A percentile compares a stretch with the other conserved stretches of the same genome.
Conservation (phyloP, 2,113 vertebrate genomes). For the Abramis brama region DNA sequence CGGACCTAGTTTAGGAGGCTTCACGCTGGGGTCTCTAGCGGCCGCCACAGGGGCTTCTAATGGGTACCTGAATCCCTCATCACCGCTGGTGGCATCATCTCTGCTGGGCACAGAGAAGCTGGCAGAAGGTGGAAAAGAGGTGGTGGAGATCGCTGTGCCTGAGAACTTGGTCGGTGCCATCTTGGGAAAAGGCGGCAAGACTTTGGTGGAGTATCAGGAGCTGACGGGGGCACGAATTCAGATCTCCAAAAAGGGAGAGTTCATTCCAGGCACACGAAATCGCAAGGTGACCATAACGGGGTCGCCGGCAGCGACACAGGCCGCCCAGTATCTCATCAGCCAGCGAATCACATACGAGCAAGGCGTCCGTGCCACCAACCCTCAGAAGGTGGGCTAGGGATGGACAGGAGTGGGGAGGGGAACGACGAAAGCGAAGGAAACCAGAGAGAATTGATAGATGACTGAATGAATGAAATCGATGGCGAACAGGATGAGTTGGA, state of each 20-base stretch:
- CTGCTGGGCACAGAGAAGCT: slow-evolving; percentile 90
- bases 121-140: slow-evolving; percentile 87
- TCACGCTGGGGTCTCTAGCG: slow-evolving; percentile 86
- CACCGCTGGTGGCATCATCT: slow-evolving; percentile 84
- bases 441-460: slow-evolving; percentile 65
- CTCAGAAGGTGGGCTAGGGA: slow-evolving; percentile 91
- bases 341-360: slow-evolving; percentile 96
- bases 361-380: slow-evolving; percentile 93
- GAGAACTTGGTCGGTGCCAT: slow-evolving; percentile 95
- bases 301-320: slow-evolving; percentile 89
- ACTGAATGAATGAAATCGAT: slow-evolving; percentile 47
- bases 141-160: slow-evolving; percentile 92
- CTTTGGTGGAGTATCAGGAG: slow-evolving; percentile 95
- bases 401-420: slow-evolving; percentile 50
- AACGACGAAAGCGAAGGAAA: slow-evolving; percentile 40
- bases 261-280: slow-evolving; percentile 94
- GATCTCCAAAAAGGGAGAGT: slow-evolving; percentile 96
- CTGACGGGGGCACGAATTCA: slow-evolving; percentile 92
- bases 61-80: slow-evolving; percentile 85
- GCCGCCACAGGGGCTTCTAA: slow-evolving; percentile 85
- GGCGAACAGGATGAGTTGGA: slow-evolving; percentile 54
- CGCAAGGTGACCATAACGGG: slow-evolving; percentile 95
- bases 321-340: slow-evolving; percentile 95
- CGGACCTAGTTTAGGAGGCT: slow-evolving; percentile 77
- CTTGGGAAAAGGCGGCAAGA: slow-evolving; percentile 93